These are phyloP conservation scores for Herminia tarsipennalis DNA, from an alignment of 2,888 invertebrate species.

Conservation along the genomic window DNA sequence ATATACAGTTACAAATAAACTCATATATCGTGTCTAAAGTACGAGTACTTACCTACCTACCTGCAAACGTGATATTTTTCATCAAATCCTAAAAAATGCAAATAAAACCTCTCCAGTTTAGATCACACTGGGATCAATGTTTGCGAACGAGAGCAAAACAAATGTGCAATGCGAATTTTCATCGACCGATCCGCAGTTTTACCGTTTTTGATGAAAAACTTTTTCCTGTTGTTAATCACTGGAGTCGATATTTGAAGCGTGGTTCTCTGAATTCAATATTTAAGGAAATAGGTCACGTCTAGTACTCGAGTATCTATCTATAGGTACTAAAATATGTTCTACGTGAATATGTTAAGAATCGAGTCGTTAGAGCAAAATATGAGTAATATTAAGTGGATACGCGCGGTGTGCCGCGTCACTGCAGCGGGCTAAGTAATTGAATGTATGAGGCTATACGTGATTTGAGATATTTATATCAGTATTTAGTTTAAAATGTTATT, in stretches of 20 bases:
- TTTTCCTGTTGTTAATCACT: slow-evolving; percentile 28
- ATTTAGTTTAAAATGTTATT: too few species aligned
- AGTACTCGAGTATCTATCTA: slow-evolving; percentile 33
- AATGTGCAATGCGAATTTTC: slow-evolving; percentile 29
- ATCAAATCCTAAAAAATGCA: slow-evolving; percentile 8
- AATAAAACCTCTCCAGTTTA: slow-evolving; percentile 14
- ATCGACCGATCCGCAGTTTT: slow-evolving; percentile 1
- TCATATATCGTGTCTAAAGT: too few species aligned
- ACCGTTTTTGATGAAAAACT: slow-evolving; percentile 15
- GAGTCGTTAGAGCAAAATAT: slow-evolving; percentile 19
- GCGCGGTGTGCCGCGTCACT: slow-evolving; percentile 2
- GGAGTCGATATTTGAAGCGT: slow-evolving; percentile 42
- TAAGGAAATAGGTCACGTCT: slow-evolving; percentile 50
- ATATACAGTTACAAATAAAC: too few species aligned
- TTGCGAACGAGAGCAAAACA: slow-evolving; percentile 21
- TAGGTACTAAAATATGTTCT: neutral
- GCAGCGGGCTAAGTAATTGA: slow-evolving; percentile 13
- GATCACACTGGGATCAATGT: slow-evolving; percentile 17
- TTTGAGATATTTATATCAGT: too few species aligned
- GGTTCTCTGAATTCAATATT: slow-evolving; percentile 41
- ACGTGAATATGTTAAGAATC: slow-evolving; percentile 3
- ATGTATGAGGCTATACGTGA: neutral
- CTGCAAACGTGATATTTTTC: slow-evolving; percentile 3
- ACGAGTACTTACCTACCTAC: neutral
- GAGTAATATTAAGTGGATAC: slow-evolving; percentile 5